phyloP scores from a whole-genome alignment of 1,140 invertebrate species.

The Latrodectus geometricus region DNA sequence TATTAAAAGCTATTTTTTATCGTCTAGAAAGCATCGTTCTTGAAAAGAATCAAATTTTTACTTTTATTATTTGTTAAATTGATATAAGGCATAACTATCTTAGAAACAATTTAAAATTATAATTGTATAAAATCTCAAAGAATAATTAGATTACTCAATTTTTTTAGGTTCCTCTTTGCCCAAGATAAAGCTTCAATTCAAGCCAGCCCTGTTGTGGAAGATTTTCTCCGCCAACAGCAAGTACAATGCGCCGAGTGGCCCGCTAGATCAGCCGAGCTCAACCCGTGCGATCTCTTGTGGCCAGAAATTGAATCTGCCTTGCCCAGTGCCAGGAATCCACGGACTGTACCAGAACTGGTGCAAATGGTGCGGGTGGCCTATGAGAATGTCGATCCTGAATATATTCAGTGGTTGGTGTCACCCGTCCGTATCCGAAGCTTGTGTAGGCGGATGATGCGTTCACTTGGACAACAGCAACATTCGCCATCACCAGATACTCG shows the following conservation, averaged over 20 bases:
- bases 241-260: conserved; percentile 59
- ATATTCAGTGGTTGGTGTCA: conserved; percentile 52
- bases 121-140: no score
- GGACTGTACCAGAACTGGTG: conserved; percentile 27
- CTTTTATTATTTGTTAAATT: no score
- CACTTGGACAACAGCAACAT: neutral
- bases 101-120: no score
- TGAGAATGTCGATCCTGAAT: conserved; percentile 41
- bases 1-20: no score
- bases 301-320: conserved; percentile 21
- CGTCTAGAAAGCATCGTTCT: no score
- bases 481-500: neutral
- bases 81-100: no score
- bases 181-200: conserved; percentile 56
- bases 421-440: conserved; percentile 49
- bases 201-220: conserved; percentile 40
- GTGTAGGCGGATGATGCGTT: conserved; percentile 29
- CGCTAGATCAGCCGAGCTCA: conserved; percentile 26
- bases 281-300: conserved; percentile 51
- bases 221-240: conserved; percentile 46
- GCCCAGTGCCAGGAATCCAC: neutral
- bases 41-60: no score
- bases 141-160: no score
- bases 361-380: conserved; percentile 29
- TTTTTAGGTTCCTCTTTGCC: conserved; percentile 55